Evolutionary conservation across 2,797 vertebrate species (phyloP), one percentile per base, ranked within the genome.

Genomic region (Pogonophryne albipinna): DNA sequence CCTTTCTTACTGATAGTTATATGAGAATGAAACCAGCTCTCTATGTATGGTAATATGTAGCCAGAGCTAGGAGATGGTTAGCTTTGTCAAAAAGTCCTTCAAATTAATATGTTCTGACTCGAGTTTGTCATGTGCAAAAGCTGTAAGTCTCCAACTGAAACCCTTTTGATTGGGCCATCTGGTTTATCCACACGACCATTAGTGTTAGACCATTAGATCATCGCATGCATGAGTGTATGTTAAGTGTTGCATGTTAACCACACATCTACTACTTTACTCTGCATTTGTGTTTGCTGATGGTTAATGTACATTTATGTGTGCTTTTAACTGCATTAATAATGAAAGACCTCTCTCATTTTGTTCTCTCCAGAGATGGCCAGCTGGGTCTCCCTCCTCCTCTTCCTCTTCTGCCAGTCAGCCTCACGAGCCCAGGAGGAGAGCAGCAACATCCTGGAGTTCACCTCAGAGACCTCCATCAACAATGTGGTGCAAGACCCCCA

Each of bases 401-500:
- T 89, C 52, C 71, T 95, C 58, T 38, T 91, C 74, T 88, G 85
- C 52, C 70, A 82, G 65, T 83, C 86, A 34, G 11, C 80, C 27
- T 80, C 83, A 23, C 71, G 11, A 51, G 78, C 86, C 51, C 88
- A 87, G 57, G 76, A 61, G 75, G 84, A 87, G 14, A 79, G 46
- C 63, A 67, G 42, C 78, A 58, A 57, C 51, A 46, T 66, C 6
- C 58, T 16, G 61, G 85, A 89, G 46, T 96, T 93, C 87, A 57
- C 46, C 65, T 89, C 93, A 0, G 85, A 92, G 17, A 94, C 84
- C 2, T 20, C 46, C 72, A 95, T 95, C 68, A 95, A 95, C 88
- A 96, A 95, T 71, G 94, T 95, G 76, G 93, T 92, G 38, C 94
- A 94, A 85, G 94, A 96, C 87, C 86, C 84, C 1, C 86, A 84